Evolutionary conservation across 1,140 invertebrate species (phyloP).

Genomic region (Hyles vespertilio): DNA sequence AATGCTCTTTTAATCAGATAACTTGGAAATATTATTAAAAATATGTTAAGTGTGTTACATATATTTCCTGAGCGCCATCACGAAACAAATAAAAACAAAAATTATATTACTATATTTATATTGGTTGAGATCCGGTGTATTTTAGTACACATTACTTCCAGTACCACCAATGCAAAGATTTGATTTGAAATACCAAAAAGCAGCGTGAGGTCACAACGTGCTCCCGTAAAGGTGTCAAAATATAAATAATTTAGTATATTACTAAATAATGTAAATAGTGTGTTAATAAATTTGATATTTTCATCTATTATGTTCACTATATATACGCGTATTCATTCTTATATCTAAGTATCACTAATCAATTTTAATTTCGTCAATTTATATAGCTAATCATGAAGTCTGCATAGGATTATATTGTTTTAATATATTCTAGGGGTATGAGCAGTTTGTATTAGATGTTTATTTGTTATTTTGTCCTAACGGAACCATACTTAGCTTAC

Average conservation of each 20-base stretch:
- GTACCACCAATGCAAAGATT: neutral
- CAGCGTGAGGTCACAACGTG: conserved; percentile 10
- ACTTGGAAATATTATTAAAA: neutral
- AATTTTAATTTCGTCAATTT: conserved; percentile 64
- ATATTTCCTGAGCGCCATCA: neutral
- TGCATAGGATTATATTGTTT: conserved; percentile 62
- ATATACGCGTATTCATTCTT: conserved; percentile 31
- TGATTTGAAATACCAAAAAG: neutral
- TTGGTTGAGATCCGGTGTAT: neutral
- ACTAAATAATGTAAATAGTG: conserved; percentile 70
- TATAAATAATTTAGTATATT: conserved; percentile 71
- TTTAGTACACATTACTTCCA: neutral
- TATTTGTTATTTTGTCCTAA: no score
- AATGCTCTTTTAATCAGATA: no score
- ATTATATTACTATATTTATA: neutral
- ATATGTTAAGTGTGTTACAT: neutral
- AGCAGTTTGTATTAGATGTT: no score
- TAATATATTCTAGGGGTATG: conserved; percentile 52
- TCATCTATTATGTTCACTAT: conserved; percentile 41
- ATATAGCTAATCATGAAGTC: conserved; percentile 56
- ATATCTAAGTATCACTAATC: conserved; percentile 38
- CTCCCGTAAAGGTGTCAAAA: conserved; percentile 48
- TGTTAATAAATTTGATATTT: conserved; percentile 46
- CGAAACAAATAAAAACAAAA: neutral
- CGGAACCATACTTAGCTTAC: no score